These are phyloP conservation scores for Planococcus citri DNA, from an alignment of 1,140 invertebrate genomes.

Conservation along the genomic window DNA sequence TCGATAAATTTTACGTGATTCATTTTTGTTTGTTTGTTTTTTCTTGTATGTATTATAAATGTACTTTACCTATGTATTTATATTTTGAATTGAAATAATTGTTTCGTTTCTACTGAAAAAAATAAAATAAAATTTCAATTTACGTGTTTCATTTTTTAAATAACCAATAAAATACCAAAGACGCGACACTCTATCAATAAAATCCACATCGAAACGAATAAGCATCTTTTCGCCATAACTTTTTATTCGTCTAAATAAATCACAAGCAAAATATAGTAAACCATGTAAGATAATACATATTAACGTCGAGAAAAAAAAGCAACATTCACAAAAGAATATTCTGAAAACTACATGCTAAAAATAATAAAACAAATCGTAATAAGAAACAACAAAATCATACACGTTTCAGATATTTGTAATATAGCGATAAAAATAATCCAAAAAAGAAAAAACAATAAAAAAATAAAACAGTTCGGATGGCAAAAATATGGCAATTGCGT, in stretches of 20 bases:
- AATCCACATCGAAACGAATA: too few species aligned
- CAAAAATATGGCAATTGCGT: not conserved
- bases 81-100: too few species aligned
- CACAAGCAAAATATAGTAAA: not conserved
- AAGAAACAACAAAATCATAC: not conserved
- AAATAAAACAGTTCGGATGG: not conserved
- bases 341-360: not conserved
- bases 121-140: too few species aligned
- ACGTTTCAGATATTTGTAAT: not conserved
- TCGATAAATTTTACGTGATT: too few species aligned
- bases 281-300: not conserved
- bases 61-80: too few species aligned
- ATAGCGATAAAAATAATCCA: not conserved
- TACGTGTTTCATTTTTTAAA: too few species aligned
- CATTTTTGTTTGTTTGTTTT: too few species aligned
- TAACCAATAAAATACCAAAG: too few species aligned
- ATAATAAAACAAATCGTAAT: not conserved
- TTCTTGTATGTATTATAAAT: too few species aligned
- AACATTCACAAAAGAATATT: conserved; percentile 1
- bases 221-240: too few species aligned
- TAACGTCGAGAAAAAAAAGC: not conserved
- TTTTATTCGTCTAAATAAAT: not conserved
- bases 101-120: too few species aligned
- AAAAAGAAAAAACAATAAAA: not conserved
- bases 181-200: too few species aligned